phyloP scores from a whole-genome alignment of 1,140 invertebrate genomes.

The Linepithema humile region DNA sequence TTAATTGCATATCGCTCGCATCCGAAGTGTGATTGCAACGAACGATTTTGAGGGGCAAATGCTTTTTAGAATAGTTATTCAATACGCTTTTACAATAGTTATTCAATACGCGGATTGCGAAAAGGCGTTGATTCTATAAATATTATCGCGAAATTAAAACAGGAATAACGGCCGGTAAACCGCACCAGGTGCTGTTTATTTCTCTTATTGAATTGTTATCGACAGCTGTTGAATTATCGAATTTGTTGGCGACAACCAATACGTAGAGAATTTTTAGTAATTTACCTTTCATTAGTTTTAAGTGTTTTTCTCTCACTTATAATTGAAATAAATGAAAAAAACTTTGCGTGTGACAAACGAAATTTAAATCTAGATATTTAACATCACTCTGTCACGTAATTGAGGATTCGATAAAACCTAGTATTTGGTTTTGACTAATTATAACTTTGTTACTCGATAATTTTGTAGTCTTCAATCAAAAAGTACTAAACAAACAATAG shows the following conservation, averaged over 20 bases:
- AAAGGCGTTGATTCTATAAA: neutral
- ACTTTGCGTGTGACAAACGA: neutral
- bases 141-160: neutral
- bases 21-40: neutral
- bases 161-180: neutral
- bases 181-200: neutral
- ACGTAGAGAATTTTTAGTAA: neutral
- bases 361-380: neutral
- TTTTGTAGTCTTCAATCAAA: neutral
- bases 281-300: neutral
- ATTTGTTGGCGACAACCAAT: neutral
- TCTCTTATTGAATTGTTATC: neutral
- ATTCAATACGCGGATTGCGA: neutral
- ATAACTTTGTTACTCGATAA: neutral
- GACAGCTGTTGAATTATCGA: neutral
- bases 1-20: slow-evolving; percentile 16
- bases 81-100: too few relatives aligned
- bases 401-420: neutral
- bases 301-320: neutral
- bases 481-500: neutral
- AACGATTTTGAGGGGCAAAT: neutral
- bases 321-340: too few relatives aligned
- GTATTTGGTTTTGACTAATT: too few relatives aligned
- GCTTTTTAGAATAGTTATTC: too few relatives aligned
- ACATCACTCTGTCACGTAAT: neutral